Evolutionary conservation across 2,797 vertebrate species (phyloP), one percentile per base, ranked within the genome.

Genomic region (Miopithecus talapoin): DNA sequence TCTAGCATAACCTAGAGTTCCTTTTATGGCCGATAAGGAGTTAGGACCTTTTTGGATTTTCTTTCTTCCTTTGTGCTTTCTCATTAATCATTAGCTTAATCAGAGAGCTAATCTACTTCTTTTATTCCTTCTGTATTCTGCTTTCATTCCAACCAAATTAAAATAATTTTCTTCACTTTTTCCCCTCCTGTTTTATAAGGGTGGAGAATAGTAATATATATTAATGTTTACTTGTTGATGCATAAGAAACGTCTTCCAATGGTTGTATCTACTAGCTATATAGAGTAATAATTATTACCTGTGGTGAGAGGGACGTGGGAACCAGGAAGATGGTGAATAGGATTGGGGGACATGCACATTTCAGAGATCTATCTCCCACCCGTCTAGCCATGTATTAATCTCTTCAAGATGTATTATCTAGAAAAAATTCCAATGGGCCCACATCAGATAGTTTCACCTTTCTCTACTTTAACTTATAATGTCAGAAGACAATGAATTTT

Each of bases 401-500:
- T 36, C 24, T 57, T 85, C 55, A 78, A 86, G 76, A 85, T 64
- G 16, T 22, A 36, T 39, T 74, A 55, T 16, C 64, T 39, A 91
- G 76, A 46, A 90, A 94, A 33, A 83, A 48, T 33, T 55, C 33
- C 48, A 72, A 19, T 41, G 39, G 19, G 17, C 48, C 74, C 39
- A 61, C 33, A 43, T 86, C 55, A 81, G 30, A 61, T 55, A 72
- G 33, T 68, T 46, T 75, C 76, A 50, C 30, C 72, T 89, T 85
- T 59, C 14, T 93, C 48, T 84, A 59, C 14, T 57, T 74, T 11
- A 76, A 41, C 50, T 89, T 85, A 36, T 0, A 85, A 14, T 24
- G 48, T 85, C n/a, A 76, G 79, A 90, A 94, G 70, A 87, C 39
- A 92, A 55, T 59, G 33, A 97, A 86, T 80, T 96, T 55, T 39